A percentile compares a stretch with the other conserved stretches of the same genome.
phyloP scores from a whole-genome alignment of 2,113 vertebrate species.

The Seriola dumerili region DNA sequence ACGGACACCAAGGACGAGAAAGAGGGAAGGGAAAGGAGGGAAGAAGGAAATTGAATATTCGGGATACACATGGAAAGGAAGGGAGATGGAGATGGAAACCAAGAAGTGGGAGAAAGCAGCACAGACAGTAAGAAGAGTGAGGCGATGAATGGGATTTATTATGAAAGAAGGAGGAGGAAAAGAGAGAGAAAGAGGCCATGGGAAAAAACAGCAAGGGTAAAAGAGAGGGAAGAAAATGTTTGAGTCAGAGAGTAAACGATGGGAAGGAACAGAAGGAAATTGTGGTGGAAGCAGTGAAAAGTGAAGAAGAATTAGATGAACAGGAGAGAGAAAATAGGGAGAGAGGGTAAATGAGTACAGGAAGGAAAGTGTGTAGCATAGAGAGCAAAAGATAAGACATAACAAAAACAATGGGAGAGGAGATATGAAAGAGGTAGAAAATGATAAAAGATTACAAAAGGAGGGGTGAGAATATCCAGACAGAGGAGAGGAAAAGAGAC shows the following conservation, averaged over 20 bases:
- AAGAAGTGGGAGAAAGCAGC: conserved; percentile 22
- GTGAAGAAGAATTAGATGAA: conserved; percentile 46
- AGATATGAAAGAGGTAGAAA: conserved; percentile 48
- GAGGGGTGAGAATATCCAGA: conserved; percentile 44
- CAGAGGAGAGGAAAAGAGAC: conserved; percentile 23
- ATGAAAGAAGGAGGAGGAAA: conserved; percentile 22
- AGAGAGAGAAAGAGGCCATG: conserved; percentile 16
- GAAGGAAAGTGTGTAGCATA: conserved; percentile 23
- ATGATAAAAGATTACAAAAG: conserved; percentile 50
- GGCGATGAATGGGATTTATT: conserved; percentile 40
- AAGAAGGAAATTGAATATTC: conserved; percentile 31
- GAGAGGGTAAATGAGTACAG: conserved; percentile 40
- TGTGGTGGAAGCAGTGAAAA: conserved; percentile 32
- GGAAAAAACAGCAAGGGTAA: conserved; percentile 19
- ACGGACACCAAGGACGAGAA: conserved; percentile 38
- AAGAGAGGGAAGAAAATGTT: conserved; percentile 24
- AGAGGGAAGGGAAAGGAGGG: conserved; percentile 9
- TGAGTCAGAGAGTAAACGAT: conserved; percentile 48
- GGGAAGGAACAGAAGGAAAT: conserved; percentile 46
- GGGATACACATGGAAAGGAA: conserved; percentile 18
- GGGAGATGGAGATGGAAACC: neutral
- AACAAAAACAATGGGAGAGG: conserved; percentile 20
- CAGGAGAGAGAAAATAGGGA: conserved; percentile 10
- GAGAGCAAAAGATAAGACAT: conserved; percentile 42
- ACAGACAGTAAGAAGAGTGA: neutral